phyloP scores from a whole-genome alignment of 2,797 vertebrate genomes.

The Eospalax fontanierii region DNA sequence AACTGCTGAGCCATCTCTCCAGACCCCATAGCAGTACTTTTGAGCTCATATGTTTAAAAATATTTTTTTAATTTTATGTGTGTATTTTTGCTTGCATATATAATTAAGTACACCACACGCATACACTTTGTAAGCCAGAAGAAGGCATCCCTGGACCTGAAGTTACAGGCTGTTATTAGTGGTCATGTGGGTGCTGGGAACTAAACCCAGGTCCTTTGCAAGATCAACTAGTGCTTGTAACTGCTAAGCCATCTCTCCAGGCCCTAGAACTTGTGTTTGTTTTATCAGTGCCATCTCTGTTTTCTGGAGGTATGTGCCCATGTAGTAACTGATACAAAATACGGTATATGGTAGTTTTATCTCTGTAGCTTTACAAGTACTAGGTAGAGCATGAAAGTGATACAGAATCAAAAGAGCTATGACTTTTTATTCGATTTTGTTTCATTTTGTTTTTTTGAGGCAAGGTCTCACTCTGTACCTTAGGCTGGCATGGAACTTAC shows the following conservation, averaged over 20 bases:
- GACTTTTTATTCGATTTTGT: neutral
- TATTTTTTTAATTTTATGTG: too few species aligned
- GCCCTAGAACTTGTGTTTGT: neutral
- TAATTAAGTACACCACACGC: too few species aligned
- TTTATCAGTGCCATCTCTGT: neutral
- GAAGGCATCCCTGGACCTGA: too few species aligned
- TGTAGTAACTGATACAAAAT: neutral
- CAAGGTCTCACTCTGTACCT: neutral
- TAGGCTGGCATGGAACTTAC: neutral
- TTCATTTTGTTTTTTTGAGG: neutral
- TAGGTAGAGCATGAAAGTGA: neutral
- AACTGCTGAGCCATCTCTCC: too few species aligned
- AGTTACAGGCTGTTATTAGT: too few species aligned
- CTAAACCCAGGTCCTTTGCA: too few species aligned
- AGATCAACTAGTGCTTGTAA: too few species aligned
- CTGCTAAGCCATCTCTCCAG: too few species aligned
- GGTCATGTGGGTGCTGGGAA: too few species aligned
- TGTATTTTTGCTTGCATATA: too few species aligned
- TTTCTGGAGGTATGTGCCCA: neutral
- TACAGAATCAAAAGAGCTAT: neutral
- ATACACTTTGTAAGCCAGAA: too few species aligned
- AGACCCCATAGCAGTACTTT: too few species aligned
- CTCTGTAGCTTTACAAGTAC: slow-evolving; percentile 34
- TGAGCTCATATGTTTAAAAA: neutral
- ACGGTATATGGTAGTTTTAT: neutral